Percentiles rank a stretch among this genome's conserved stretches.
Conservation (phyloP, 2,113 vertebrate genomes). For the Pachycephala philippinensis region DNA sequence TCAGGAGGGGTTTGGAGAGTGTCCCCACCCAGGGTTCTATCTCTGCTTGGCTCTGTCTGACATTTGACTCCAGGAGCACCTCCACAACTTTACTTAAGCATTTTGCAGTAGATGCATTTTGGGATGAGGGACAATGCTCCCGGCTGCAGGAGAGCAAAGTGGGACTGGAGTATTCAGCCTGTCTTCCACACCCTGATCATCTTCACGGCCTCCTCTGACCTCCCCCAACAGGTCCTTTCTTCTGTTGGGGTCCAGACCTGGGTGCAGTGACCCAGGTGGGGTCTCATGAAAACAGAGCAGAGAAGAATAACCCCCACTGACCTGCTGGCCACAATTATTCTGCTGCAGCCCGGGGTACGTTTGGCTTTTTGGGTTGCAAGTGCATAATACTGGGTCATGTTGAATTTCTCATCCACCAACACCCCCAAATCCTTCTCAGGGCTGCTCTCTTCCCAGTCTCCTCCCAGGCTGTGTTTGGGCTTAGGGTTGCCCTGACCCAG, state of each 20-base stretch:
- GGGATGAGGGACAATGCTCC: not conserved
- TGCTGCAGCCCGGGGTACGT: not conserved
- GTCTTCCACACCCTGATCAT: not conserved
- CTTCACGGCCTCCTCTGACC: not conserved
- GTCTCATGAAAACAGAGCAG: not conserved
- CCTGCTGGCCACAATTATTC: not conserved
- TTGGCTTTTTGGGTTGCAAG: not conserved
- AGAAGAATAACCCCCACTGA: not conserved
- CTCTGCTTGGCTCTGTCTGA: not conserved
- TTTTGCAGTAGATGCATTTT: not conserved
- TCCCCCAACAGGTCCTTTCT: not conserved
- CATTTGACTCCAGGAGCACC: not conserved
- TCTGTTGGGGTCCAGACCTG: not conserved
- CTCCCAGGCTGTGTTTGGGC: not conserved
- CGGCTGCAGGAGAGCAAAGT: rapidly evolving
- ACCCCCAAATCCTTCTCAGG: not conserved
- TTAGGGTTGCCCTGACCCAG: not conserved
- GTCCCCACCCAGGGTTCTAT: too few relatives aligned
- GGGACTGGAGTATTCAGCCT: not conserved
- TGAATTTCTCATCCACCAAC: not conserved
- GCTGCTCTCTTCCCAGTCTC: not conserved
- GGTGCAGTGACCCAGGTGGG: not conserved
- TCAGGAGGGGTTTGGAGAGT: not conserved
- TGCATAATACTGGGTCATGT: rapidly evolving
- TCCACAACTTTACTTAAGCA: not conserved